Conservation (phyloP, 2,888 invertebrate species). For the Drosophila longiperda region DNA sequence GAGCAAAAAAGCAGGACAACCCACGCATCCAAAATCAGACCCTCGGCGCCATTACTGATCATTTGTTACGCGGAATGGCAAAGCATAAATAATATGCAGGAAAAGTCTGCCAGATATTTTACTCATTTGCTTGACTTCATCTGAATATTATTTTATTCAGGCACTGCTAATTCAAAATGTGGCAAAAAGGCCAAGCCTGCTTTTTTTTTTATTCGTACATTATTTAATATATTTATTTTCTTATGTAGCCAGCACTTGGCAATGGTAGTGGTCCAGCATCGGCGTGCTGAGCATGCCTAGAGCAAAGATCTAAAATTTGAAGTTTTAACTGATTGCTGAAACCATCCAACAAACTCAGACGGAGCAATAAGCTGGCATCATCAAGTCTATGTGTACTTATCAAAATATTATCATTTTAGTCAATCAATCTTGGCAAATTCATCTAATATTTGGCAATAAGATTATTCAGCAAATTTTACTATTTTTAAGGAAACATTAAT, state of each 20-base stretch:
- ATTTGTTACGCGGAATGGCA: conserved; percentile 35
- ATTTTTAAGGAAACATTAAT: neutral
- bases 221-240: neutral
- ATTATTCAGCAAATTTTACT: neutral
- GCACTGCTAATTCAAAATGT: neutral
- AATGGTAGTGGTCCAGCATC: too few species aligned
- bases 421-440: too few species aligned
- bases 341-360: too few species aligned
- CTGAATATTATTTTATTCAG: neutral
- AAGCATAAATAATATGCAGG: neutral
- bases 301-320: too few species aligned
- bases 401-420: neutral
- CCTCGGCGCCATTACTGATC: conserved; percentile 33
- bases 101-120: neutral
- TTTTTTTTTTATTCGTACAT: neutral
- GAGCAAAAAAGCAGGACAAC: conserved; percentile 11
- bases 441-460: neutral
- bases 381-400: neutral
- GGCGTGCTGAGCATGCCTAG: too few species aligned
- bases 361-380: too few species aligned
- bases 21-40: conserved; percentile 18
- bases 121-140: neutral
- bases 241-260: neutral
- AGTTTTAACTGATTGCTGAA: too few species aligned
- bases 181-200: neutral